Evolutionary conservation across 1,140 invertebrate species (phyloP), one percentile per base, ranked within the genome.

Genomic region (Zeugodacus cucurbitae): DNA sequence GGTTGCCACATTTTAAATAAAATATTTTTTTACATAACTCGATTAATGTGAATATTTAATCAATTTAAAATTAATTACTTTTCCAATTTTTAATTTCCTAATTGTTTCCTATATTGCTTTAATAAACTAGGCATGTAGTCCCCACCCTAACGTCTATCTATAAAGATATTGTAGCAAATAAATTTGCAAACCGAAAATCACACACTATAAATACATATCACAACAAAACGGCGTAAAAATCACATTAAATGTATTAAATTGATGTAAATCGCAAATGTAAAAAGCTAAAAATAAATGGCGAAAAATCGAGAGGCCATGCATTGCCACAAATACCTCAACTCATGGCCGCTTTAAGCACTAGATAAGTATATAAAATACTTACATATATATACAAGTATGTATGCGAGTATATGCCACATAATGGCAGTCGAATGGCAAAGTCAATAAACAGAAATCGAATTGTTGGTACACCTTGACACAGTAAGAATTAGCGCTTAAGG

Each of bases 241-340:
- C 59, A 62, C 59, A 62, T 62, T 62, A 62, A 62, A 62, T 62
- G 59, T 29, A 62, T 62, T 26, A 62, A 70, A 70, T 17, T 34
- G 26, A 70, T 70, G 64, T 70, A 34, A 70, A 62, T 62, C 58
- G 58, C 10, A 62, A 62, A 62, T 62, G 58, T 26, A 62, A 62
- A 62, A 62, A 34, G 22, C 64, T 70, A 70, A 70, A 70, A 70
- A 70, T 70, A 70, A 70, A 70, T 70, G 10, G 64, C 64, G 64
- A 34, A 70, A 70, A 32, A 70, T 70, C 64, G 64, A 34, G 17
- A 37, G 32, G 64, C 26, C 64, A 26, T 20, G 26, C 32, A 34
- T 29, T 70, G 64, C 64, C 64, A 70, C 32, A 70, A 70, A 70
- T 70, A 70, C 64, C 64, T 70, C 29, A 70, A 70, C 26, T 70